Conservation (phyloP, 1,140 invertebrate species). For the Brachionus rotundiformis region DNA sequence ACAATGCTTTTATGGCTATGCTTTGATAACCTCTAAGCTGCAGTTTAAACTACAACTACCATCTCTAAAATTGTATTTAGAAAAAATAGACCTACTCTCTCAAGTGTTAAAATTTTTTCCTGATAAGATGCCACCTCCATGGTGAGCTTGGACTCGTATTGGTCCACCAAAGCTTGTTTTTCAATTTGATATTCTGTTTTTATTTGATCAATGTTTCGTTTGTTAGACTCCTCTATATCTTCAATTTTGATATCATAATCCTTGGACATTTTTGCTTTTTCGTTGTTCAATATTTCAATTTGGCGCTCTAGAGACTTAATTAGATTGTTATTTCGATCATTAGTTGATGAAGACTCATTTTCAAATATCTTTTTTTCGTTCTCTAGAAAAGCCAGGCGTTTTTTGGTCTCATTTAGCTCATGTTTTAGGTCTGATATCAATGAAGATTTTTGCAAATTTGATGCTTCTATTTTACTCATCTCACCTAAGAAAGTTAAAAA, state of each 20-base stretch:
- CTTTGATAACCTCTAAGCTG: no score
- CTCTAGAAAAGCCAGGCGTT: neutral
- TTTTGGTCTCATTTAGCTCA: constrained; percentile 8
- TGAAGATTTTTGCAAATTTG: constrained; percentile 7
- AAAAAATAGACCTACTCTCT: neutral
- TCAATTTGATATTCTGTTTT: constrained; percentile 42
- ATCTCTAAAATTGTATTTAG: no score
- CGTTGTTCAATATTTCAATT: constrained; percentile 15
- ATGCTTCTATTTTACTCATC: constrained; percentile 27
- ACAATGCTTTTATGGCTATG: no score
- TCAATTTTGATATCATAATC: neutral
- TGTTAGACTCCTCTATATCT: neutral
- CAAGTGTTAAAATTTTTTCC: constrained; percentile 41
- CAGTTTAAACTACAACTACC: no score
- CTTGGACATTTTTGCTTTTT: neutral
- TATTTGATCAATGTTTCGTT: neutral
- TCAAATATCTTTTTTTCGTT: neutral
- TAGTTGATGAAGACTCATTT: neutral
- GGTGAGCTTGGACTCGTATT: constrained; percentile 1
- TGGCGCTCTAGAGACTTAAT: constrained; percentile 15
- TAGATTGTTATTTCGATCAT: neutral
- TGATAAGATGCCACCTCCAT: neutral
- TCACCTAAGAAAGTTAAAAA: neutral
- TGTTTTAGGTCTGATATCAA: constrained; percentile 42
- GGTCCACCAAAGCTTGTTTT: neutral